A percentile compares a stretch with the other conserved stretches of the same genome.
phyloP scores from a whole-genome alignment of 2,113 vertebrate genomes.

The Percina caprodes region DNA sequence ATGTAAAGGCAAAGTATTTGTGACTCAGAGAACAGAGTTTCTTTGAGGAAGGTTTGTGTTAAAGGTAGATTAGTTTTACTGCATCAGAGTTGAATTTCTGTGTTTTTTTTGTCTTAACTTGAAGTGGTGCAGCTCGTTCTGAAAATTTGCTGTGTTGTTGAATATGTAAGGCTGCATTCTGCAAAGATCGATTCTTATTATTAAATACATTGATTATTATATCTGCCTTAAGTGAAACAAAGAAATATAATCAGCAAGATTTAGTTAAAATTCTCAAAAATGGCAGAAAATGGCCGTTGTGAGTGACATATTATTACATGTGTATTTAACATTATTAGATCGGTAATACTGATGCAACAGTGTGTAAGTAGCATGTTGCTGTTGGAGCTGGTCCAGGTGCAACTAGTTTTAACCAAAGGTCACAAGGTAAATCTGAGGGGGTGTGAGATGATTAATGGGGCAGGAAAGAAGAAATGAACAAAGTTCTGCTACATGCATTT shows the following conservation, averaged over 20 bases:
- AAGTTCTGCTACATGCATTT: not conserved
- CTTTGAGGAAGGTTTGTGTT: constrained; percentile 17
- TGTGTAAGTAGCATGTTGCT: not conserved
- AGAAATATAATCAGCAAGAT: not conserved
- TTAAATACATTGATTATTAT: no score
- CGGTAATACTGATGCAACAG: constrained; percentile 1
- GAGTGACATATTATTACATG: not conserved
- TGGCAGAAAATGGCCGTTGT: not conserved
- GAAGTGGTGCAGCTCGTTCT: no score
- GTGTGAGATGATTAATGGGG: not conserved
- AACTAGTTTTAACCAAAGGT: not conserved
- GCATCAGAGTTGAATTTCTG: constrained; percentile 35
- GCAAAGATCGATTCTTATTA: no score
- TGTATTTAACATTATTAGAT: not conserved
- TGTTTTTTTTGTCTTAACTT: constrained; percentile 27
- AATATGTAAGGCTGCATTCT: constrained; percentile 14
- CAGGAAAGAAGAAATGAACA: not conserved
- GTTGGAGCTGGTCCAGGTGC: constrained; percentile 1
- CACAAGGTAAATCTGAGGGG: not conserved
- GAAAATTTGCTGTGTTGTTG: not conserved
- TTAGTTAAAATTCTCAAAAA: not conserved
- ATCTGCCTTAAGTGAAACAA: not conserved
- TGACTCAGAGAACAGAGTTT: not conserved
- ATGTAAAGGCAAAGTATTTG: constrained; percentile 15
- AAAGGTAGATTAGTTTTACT: constrained; percentile 36